A percentile compares a stretch with the other conserved stretches of the same genome.
These are phyloP conservation scores for Henicopernis longicauda DNA, from an alignment of 2,113 vertebrate genomes.

Conservation along the genomic window DNA sequence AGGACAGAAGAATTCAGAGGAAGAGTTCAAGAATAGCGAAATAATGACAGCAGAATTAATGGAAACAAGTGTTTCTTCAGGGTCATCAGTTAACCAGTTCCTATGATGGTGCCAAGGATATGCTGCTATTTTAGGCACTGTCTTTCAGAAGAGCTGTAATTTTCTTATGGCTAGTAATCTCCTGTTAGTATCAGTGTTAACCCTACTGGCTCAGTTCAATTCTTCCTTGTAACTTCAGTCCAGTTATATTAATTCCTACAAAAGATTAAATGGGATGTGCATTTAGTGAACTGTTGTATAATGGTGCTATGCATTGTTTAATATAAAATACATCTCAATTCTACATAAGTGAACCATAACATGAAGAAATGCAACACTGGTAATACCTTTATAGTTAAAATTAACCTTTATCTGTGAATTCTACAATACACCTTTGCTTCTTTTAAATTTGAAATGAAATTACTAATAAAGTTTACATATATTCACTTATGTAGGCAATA, in stretches of 20 bases:
- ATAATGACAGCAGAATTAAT: conserved; percentile 27
- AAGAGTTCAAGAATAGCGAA: background rate
- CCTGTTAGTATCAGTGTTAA: conserved; percentile 23
- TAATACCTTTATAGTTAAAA: conserved; percentile 52
- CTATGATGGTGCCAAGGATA: conserved; percentile 4
- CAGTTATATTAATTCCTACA: conserved; percentile 41
- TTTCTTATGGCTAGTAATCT: conserved; percentile 35
- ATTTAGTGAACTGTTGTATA: conserved; percentile 62
- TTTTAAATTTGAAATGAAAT: conserved; percentile 58
- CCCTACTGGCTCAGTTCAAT: conserved; percentile 12
- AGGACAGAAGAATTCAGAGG: conserved; percentile 36
- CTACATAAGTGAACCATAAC: conserved; percentile 53
- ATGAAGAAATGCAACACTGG: conserved; percentile 54
- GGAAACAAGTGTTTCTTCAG: conserved; percentile 16
- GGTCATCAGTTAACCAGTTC: conserved; percentile 37
- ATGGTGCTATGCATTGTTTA: conserved; percentile 53
- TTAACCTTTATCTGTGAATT: conserved; percentile 50
- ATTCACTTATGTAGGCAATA: conserved; percentile 63
- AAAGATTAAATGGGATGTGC: conserved; percentile 54
- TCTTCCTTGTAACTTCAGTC: conserved; percentile 58
- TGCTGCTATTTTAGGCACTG: conserved; percentile 30
- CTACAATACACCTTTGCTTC: conserved; percentile 43
- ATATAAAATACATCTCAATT: conserved; percentile 43
- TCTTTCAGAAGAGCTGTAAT: conserved; percentile 48
- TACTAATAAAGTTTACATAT: conserved; percentile 65